These are phyloP conservation scores for Sympetrum striolatum DNA, from an alignment of 2,888 invertebrate genomes.

Conservation along the genomic window DNA sequence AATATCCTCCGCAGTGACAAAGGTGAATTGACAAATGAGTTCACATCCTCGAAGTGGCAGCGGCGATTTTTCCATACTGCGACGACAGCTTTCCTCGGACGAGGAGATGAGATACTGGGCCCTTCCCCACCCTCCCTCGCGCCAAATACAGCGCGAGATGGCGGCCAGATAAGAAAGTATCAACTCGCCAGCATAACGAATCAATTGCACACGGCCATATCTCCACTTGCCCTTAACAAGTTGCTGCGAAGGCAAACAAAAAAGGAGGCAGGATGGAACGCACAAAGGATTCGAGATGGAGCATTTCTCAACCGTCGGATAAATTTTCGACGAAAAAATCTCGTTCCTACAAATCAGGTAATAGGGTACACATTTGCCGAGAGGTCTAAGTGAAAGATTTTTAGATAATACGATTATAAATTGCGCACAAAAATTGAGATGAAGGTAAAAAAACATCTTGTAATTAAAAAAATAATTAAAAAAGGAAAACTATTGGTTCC, in stretches of 20 bases:
- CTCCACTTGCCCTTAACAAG: not conserved
- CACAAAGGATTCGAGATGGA: not conserved
- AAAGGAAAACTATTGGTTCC: too few relatives aligned
- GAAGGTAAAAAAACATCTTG: too few relatives aligned
- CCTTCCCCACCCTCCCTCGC: not conserved
- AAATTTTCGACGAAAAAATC: not conserved
- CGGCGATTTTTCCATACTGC: conserved; percentile 1
- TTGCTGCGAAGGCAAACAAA: conserved; percentile 2
- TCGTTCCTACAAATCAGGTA: not conserved
- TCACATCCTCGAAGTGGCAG: conserved; percentile 2
- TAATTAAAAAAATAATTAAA: too few relatives aligned
- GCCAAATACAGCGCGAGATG: conserved; percentile 5
- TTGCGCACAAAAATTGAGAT: too few relatives aligned
- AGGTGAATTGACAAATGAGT: conserved; percentile 4
- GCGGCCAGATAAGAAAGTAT: not conserved
- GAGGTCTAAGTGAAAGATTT: too few relatives aligned
- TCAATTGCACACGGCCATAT: conserved; percentile 31
- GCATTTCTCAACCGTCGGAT: not conserved
- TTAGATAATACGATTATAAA: too few relatives aligned
- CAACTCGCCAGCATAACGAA: conserved; percentile 13
- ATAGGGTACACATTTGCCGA: too few relatives aligned
- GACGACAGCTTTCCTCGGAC: not conserved
- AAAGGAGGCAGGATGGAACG: not conserved
- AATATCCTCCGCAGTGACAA: not conserved
- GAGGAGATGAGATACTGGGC: not conserved